Percentiles rank a stretch among this genome's conserved stretches.
Evolutionary conservation across 1,140 invertebrate genomes (phyloP).

Genomic region (Saccostrea glomerata): DNA sequence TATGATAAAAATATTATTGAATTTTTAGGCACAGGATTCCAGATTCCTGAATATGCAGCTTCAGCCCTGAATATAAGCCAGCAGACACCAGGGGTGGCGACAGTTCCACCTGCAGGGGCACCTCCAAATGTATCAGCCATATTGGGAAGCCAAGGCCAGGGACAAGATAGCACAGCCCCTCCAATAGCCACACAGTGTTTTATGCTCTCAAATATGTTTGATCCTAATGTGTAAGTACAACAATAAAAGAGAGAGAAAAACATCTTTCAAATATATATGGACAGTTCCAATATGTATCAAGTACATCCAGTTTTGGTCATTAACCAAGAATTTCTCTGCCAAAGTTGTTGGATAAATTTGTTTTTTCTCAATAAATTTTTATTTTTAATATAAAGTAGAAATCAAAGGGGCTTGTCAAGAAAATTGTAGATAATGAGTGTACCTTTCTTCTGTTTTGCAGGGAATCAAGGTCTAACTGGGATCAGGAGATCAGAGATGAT

Average conservation of each 20-base stretch:
- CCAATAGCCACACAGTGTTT: conserved; percentile 99
- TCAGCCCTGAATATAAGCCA: conserved; percentile 86
- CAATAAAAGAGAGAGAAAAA: not conserved
- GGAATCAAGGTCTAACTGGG: conserved; percentile 84
- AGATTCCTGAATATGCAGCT: conserved; percentile 94
- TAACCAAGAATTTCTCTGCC: no score
- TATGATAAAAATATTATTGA: no score
- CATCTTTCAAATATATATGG: no score
- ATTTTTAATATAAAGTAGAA: no score
- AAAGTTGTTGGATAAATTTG: no score
- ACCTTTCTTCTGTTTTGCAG: conserved; percentile 62
- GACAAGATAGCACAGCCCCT: conserved; percentile 80
- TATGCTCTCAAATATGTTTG: conserved; percentile 99
- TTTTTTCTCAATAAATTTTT: no score
- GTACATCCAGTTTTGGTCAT: no score
- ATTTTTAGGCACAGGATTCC: conserved; percentile 84
- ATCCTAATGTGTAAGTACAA: conserved; percentile 85
- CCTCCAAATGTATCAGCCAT: conserved; percentile 44
- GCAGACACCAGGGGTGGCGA: conserved; percentile 49
- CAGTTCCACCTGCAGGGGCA: conserved; percentile 40
- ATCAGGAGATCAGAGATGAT: conserved; percentile 97
- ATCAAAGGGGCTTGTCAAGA: no score
- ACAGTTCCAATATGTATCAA: no score
- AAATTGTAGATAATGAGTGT: no score
- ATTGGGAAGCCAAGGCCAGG: conserved; percentile 48